Conservation (phyloP, 1,140 invertebrate species). For the Calliopsis andreniformis region DNA sequence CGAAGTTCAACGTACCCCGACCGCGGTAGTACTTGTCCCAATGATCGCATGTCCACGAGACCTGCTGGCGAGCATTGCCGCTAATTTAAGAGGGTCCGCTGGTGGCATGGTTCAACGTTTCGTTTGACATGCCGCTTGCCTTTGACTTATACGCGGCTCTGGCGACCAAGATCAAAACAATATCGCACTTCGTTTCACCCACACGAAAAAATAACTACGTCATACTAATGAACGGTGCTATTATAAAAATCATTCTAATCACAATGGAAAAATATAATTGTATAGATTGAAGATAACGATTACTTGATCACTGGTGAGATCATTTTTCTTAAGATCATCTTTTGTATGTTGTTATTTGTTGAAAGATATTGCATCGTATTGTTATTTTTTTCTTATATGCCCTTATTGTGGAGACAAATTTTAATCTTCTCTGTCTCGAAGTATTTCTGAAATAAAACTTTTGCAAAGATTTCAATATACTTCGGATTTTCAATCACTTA, state of each 20-base stretch:
- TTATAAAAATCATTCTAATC: conserved; percentile 38
- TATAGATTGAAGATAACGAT: conserved; percentile 21
- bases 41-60: conserved; percentile 57
- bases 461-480: background rate
- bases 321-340: no score
- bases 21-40: conserved; percentile 54
- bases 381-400: background rate
- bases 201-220: conserved; percentile 27
- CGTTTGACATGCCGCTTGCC: conserved; percentile 56
- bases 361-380: background rate
- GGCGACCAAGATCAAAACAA: conserved; percentile 38
- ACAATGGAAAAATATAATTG: conserved; percentile 34
- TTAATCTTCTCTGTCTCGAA: background rate
- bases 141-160: conserved; percentile 48
- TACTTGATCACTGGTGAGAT: background rate
- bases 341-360: conserved; percentile 18
- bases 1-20: conserved; percentile 52
- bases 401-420: no score
- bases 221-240: conserved; percentile 16
- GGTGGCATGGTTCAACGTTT: conserved; percentile 59
- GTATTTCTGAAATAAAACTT: background rate
- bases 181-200: background rate
- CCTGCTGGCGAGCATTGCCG: conserved; percentile 57
- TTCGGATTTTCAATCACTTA: background rate
- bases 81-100: conserved; percentile 53